These are phyloP conservation scores for Thamnophis elegans DNA, from an alignment of 2,797 vertebrate species.

Conservation along the genomic window DNA sequence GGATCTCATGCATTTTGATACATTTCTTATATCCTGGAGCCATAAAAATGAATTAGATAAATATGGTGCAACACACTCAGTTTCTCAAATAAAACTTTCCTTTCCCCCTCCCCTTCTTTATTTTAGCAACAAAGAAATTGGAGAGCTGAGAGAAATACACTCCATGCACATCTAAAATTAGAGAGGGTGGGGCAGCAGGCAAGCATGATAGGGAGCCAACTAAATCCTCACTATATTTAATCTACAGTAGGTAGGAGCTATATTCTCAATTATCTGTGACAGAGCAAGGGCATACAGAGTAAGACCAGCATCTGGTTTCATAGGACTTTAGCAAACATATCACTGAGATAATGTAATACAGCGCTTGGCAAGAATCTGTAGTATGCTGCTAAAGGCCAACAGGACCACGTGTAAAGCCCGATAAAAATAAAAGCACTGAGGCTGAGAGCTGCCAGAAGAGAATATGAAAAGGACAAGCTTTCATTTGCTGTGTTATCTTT, in stretches of 20 bases:
- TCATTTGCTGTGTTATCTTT: not conserved
- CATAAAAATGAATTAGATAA: not conserved
- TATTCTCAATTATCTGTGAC: constrained; percentile 5
- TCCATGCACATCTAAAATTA: constrained; percentile 16
- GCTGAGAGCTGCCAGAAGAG: not conserved
- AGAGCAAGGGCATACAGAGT: constrained; percentile 7
- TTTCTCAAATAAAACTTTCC: not conserved
- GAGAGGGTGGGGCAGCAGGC: constrained; percentile 44
- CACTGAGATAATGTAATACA: constrained; percentile 3
- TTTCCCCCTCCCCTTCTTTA: not conserved
- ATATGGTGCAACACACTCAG: not conserved
- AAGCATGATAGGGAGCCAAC: constrained; percentile 69
- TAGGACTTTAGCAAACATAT: constrained; percentile 4
- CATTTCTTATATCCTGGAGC: not conserved
- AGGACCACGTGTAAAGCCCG: not conserved
- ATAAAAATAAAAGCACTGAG: constrained; percentile 30
- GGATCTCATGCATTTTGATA: too few relatives aligned
- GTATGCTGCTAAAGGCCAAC: constrained; percentile 21
- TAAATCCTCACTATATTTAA: constrained; percentile 76
- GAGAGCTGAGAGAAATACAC: not conserved
- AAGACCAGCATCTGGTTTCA: constrained; percentile 23
- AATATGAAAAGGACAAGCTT: not conserved
- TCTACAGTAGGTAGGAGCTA: constrained; percentile 57
- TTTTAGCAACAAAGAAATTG: not conserved
- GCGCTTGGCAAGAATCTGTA: constrained; percentile 20